phyloP scores from a whole-genome alignment of 1,140 invertebrate genomes.

The Diorhabda carinulata region DNA sequence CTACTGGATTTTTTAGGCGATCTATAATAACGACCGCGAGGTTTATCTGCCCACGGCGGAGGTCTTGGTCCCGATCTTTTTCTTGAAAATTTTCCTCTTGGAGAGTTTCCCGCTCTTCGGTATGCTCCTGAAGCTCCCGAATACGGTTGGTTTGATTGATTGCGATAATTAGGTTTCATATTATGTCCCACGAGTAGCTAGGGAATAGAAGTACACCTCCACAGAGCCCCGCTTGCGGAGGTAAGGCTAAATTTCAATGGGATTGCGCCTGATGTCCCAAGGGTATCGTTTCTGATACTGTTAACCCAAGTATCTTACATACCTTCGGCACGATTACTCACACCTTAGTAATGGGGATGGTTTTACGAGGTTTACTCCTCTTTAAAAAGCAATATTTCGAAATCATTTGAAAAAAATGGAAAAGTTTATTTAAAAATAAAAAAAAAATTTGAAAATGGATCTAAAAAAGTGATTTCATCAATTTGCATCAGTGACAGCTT shows the following conservation, averaged over 20 bases:
- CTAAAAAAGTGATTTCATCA: too few relatives aligned
- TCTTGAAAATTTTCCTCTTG: conserved; percentile 1
- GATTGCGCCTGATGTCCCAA: conserved; percentile 13
- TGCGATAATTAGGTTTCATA: conserved; percentile 15
- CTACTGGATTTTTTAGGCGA: not conserved
- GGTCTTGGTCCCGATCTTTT: not conserved
- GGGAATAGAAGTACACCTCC: conserved; percentile 13
- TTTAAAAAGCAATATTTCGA: not conserved
- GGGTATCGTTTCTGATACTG: conserved; percentile 13
- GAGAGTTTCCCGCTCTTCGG: conserved; percentile 5
- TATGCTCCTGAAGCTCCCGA: conserved; percentile 7
- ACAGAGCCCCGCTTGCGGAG: conserved; percentile 14
- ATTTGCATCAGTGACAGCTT: not conserved
- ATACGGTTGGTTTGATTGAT: conserved; percentile 10
- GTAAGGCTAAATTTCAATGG: conserved; percentile 11
- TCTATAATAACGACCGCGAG: not conserved
- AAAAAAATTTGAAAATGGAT: too few relatives aligned
- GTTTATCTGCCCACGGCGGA: not conserved
- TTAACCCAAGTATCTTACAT: conserved; percentile 13
- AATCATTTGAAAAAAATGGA: too few relatives aligned
- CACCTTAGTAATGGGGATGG: conserved; percentile 13
- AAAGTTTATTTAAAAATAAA: too few relatives aligned
- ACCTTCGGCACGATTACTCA: conserved; percentile 14
- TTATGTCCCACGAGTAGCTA: conserved; percentile 17
- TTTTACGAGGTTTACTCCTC: conserved; percentile 36